Evolutionary conservation across 2,888 invertebrate species (phyloP).

Genomic region (Nycteola revayana): DNA sequence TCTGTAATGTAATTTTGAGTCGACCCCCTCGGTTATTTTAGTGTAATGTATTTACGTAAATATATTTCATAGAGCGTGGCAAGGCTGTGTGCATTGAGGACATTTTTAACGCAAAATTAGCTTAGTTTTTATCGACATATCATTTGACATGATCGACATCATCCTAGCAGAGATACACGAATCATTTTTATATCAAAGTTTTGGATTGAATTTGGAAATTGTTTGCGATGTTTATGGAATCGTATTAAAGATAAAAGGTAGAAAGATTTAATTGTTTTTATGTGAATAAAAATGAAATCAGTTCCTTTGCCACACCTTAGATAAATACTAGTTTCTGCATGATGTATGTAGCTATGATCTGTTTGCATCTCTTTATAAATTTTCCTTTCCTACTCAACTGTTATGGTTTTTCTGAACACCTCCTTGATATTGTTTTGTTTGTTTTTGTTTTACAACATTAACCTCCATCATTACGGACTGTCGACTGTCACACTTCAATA

Average conservation of each 20-base stretch:
- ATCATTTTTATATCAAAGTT: constrained; percentile 68
- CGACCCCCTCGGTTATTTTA: constrained; percentile 78
- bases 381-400: constrained; percentile 49
- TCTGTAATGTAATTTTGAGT: constrained; percentile 75
- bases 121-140: constrained; percentile 70
- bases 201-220: constrained; percentile 60
- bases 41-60: constrained; percentile 75
- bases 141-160: constrained; percentile 72
- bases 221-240: constrained; percentile 63
- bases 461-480: constrained; percentile 65
- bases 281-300: constrained; percentile 66
- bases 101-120: constrained; percentile 80
- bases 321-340: constrained; percentile 73
- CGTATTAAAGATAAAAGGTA: constrained; percentile 60
- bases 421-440: constrained; percentile 45
- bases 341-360: constrained; percentile 57
- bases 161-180: constrained; percentile 72
- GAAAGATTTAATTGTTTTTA: constrained; percentile 59
- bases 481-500: constrained; percentile 60
- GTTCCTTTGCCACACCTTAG: constrained; percentile 82
- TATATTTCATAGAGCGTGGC: constrained; percentile 84
- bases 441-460: constrained; percentile 53
- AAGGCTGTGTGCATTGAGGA: constrained; percentile 87
- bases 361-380: constrained; percentile 52
- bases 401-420: constrained; percentile 52